phyloP scores from a whole-genome alignment of 2,888 invertebrate genomes.

The Ernsta delagoae region DNA sequence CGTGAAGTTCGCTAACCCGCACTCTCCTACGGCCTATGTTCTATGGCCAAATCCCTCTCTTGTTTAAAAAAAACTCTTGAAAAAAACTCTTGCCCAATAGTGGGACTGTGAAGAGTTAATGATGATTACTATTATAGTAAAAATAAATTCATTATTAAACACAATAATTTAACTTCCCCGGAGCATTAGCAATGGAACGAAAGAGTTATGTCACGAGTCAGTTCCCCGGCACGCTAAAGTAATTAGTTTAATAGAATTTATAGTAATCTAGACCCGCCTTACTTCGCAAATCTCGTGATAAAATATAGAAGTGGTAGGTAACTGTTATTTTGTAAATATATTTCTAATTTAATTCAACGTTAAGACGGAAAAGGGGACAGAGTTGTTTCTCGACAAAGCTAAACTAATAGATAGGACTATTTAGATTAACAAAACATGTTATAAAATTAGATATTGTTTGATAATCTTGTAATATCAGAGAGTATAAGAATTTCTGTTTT shows the following conservation, averaged over 20 bases:
- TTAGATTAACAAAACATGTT: too few species aligned
- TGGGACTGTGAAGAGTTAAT: too few species aligned
- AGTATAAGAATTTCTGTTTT: too few species aligned
- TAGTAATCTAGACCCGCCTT: slow-evolving; percentile 19
- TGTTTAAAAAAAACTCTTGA: too few species aligned
- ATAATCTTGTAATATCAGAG: too few species aligned
- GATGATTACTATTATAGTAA: too few species aligned
- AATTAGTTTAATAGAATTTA: slow-evolving; percentile 27
- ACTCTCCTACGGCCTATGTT: too few species aligned
- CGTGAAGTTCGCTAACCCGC: too few species aligned
- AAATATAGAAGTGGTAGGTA: slow-evolving; percentile 1
- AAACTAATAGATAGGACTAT: too few species aligned
- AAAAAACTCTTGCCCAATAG: too few species aligned
- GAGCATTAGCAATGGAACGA: slow-evolving; percentile 5
- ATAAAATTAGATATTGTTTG: too few species aligned
- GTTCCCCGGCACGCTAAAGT: slow-evolving; percentile 21
- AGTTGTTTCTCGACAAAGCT: background rate
- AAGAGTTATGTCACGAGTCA: slow-evolving; percentile 6
- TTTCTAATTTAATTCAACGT: background rate
- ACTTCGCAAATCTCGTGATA: slow-evolving; percentile 18
- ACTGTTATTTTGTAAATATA: background rate
- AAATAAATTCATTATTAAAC: background rate
- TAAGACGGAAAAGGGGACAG: background rate
- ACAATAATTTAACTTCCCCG: background rate
- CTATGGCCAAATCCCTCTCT: too few species aligned